Conservation (phyloP, 2,888 invertebrate species). For the Synergus laeviventris region DNA sequence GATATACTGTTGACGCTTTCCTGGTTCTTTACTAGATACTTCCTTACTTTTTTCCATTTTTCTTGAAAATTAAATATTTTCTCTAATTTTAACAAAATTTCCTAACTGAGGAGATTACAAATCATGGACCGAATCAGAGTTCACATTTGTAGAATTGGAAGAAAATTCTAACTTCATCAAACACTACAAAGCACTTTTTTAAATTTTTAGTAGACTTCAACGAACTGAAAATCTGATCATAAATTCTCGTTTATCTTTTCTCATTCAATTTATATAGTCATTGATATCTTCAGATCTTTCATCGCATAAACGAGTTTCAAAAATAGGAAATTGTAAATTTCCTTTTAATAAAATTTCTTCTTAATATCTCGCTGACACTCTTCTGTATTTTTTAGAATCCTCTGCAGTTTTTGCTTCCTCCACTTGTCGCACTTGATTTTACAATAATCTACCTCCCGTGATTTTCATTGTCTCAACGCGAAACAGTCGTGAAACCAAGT, state of each 20-base stretch:
- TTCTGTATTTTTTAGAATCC: background rate
- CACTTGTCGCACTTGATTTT: background rate
- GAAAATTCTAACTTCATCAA: background rate
- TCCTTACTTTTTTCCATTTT: conserved; percentile 4
- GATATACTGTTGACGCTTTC: conserved; percentile 49
- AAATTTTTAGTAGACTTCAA: background rate
- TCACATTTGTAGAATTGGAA: background rate
- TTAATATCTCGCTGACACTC: background rate
- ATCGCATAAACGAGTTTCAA: background rate
- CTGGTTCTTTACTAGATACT: conserved; percentile 38
- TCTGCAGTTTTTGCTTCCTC: background rate
- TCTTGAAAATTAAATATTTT: background rate
- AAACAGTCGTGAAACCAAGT: conserved; percentile 26
- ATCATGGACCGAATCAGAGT: background rate
- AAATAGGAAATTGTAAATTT: background rate
- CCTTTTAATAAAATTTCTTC: background rate
- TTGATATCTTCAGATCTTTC: background rate
- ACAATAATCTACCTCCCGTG: conserved; percentile 12
- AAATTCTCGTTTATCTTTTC: background rate
- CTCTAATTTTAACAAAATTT: background rate
- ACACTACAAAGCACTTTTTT: background rate
- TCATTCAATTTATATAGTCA: background rate
- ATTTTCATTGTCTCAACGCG: conserved; percentile 36
- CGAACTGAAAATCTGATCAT: background rate
- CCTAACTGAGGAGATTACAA: background rate